Evolutionary conservation across 2,888 invertebrate species (phyloP), one percentile per base, ranked within the genome.

Genomic region (Melanchra persicariae): DNA sequence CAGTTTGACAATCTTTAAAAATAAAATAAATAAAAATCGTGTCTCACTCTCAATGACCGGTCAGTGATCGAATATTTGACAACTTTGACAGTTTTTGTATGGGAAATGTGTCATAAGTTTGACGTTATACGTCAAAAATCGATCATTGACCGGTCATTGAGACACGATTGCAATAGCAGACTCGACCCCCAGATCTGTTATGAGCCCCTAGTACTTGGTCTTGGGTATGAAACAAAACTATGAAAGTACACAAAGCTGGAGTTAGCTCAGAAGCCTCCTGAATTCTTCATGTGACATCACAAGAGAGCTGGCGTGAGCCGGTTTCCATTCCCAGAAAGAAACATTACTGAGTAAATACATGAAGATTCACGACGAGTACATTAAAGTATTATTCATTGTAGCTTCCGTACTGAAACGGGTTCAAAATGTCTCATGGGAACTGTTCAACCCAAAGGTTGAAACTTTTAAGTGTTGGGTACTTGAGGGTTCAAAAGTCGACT

Each of bases 211-310:
- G 30, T 64, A 74, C 37, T 54, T 15, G 30, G 22, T 22, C 49
- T 1, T 15, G 15, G 15, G 15, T 60, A 63, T 59, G 45, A 66
- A 55, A 55, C 51, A 40, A 30, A 54, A 55, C 54, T 60, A 54
- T 54, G 52, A 52, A 43, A 64, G 22, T 64, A n/a, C 52, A 65
- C 43, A 65, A 79, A 79, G 64, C 61, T 15, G 22, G 24, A 40
- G 17, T 15, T 15, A 24, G 63, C 17, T 63, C 12, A 26, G 40
- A 49, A 59, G 26, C 8, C 57, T 52, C 0, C 19, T 77, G 37
- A 79, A 79, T 79, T 47, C 19, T 79, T 69, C 10, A 77, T 77
- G 37, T 52, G 59, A 74, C 60, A 57, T 69, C 63, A 52, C 58
- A 8, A 26, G 61, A 74, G 69, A 69, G 17, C 62, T 7, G 26